Percentiles rank a stretch among this genome's conserved stretches.
phyloP scores from a whole-genome alignment of 1,140 invertebrate species.

The Cecropterus lyciades region DNA sequence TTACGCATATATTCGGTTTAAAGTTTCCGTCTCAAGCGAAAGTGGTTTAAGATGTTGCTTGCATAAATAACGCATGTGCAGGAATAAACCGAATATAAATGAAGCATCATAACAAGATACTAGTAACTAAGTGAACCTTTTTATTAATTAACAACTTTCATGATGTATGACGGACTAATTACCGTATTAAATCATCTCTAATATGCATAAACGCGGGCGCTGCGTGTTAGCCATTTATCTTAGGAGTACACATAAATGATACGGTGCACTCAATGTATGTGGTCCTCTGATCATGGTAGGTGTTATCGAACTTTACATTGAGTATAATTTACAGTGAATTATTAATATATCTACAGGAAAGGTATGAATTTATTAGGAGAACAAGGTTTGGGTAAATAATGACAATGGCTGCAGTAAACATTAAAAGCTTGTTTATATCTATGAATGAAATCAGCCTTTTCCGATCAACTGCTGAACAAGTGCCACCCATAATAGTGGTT shows the following conservation, averaged over 20 bases:
- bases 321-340: not conserved
- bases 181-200: constrained; percentile 34
- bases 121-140: constrained; percentile 20
- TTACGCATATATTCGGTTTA: not conserved
- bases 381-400: no score
- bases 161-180: constrained; percentile 31
- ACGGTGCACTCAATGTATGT: not conserved
- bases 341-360: no score
- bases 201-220: constrained; percentile 18
- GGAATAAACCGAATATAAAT: constrained; percentile 16
- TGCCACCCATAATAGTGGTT: no score
- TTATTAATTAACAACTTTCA: constrained; percentile 31
- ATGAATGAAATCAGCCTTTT: no score
- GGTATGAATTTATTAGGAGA: no score
- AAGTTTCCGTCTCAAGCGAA: constrained; percentile 3
- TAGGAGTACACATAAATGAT: constrained; percentile 17
- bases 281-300: constrained; percentile 9
- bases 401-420: no score
- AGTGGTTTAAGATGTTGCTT: constrained; percentile 1
- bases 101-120: constrained; percentile 1
- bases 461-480: no score
- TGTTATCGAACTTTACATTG: not conserved
- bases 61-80: not conserved
- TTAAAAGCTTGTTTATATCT: no score
- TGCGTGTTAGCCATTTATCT: constrained; percentile 11